Base-by-base conservation (phyloP, 2,113 vertebrate species). In the Baryphthengus martii region DNA sequence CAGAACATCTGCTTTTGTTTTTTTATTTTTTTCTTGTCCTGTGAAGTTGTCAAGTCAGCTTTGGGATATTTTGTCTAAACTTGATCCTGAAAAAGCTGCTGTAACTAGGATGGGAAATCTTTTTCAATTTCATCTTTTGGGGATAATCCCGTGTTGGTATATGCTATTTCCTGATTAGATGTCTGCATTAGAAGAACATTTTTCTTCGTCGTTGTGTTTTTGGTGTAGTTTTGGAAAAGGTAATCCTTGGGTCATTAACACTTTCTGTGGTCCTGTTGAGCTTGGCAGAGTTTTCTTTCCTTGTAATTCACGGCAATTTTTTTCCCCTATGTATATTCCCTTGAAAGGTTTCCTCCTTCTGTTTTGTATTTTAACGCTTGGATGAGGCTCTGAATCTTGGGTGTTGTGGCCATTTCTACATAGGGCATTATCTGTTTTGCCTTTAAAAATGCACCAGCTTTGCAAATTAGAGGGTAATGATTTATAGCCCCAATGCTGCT, bases 11-110 rank as follows among this genome's bases (percentile, higher is more conserved):
- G 91, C 1, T 33, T 33, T 75, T 87, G 62, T 1, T 79, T 88
- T 90, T 68, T 62, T 14, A 77, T 91, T 73, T 55, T 90, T 56
- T 24, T 44, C 39, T 59, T 44, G 21, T 49, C 75, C 56, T 58
- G 55, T 45, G 68, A 95, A 96, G 63, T 78, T 93, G 61, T 94
- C 79, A 94, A 52, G 45, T 91, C 61, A 74, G 65, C 61, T 86
- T 63, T 61, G 53, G 88, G 65, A 67, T 96, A 28, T 90, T 95
- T 93, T 85, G 87, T 71, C 72, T 94, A 55, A 78, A 77, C 17
- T 23, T 25, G 67, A 82, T 74, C 71, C 75, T 90, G 71, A 88
- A 24, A 59, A 92, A 77, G 70, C 26, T 86, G 88, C 74, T 19
- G 44, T 62, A 90, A 78, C 61, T 44, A 45, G 52, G 68, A 59